Conservation (phyloP, 1,140 invertebrate genomes). For the Brachystomella parvula region DNA sequence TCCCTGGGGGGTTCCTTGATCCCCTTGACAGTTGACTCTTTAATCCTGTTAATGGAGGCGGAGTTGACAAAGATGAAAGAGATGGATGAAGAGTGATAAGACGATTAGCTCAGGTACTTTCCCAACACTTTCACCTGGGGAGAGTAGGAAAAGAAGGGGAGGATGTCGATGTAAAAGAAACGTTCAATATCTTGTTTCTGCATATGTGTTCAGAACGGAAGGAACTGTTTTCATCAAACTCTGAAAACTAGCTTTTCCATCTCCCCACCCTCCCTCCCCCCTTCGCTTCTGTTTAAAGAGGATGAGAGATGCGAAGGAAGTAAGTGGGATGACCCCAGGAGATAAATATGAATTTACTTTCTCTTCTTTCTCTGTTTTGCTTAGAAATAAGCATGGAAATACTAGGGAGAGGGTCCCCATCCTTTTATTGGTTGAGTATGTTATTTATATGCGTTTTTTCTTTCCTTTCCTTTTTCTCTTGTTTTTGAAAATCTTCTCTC, state of each 20-base stretch:
- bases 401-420: neutral
- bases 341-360: constrained; percentile 34
- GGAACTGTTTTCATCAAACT: neutral
- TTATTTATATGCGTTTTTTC: constrained; percentile 11
- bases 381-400: neutral
- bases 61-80: neutral
- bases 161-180: neutral
- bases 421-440: constrained; percentile 10
- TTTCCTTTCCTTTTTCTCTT: neutral
- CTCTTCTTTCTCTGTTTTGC: constrained; percentile 4
- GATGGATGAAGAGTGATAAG: neutral
- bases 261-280: too few relatives aligned
- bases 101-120: neutral
- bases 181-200: too few relatives aligned
- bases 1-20: neutral
- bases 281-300: neutral
- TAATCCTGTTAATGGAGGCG: constrained; percentile 8
- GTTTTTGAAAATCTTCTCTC: too few relatives aligned
- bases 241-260: neutral
- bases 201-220: too few relatives aligned
- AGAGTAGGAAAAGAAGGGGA: neutral
- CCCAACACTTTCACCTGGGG: neutral
- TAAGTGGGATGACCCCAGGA: constrained; percentile 23
- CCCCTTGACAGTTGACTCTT: neutral
- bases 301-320: neutral